Evolutionary conservation across 1,140 invertebrate genomes (phyloP), one percentile per base, ranked within the genome.

Genomic region (Pectinophora gossypiella): DNA sequence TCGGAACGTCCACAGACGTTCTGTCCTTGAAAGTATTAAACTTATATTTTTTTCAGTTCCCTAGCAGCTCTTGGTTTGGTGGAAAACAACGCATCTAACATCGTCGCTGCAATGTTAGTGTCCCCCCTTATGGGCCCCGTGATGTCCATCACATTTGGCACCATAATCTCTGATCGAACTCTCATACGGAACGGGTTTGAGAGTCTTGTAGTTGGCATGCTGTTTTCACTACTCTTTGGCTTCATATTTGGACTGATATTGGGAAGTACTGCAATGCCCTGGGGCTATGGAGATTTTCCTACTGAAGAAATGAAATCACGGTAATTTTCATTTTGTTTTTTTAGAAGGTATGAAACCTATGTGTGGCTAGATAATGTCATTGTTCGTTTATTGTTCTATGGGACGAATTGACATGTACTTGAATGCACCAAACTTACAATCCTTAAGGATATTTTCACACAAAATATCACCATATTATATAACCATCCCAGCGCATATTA

Each of bases 81-180:
- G 0, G 90, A 91, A 75, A 91, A 91, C 64, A 91, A 90, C 61
- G 92, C 94, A 1, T 94, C 95, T 1, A 93, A 95, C 68, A 91
- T 96, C 48, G 94, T 96, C 19, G 95, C 95, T 13, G 94, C 94
- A 40, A 97, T 97, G 95, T 84, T 97, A 55, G 93, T 96, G 1
- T 96, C 95, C 1, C 95, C 95, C 0, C 87, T 96, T 2, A 97
- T 96, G 95, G 94, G 95, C 32, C 95, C 95, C 0, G 95, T 96
- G 7, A 94, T 96, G 91, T 95, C 94, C 7, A 90, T 94, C 27
- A 95, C 95, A 20, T 96, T 96, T 76, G 95, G 95, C 2, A 91
- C 91, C 18, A 93, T 95, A 45, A 95, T 97, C 68, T 89, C 93
- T 10, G 94, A 97, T 71, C 86, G 88, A 57, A 84, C 83, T 59